Percentiles rank a stretch among this genome's conserved stretches.
Conservation (phyloP, 1,140 invertebrate genomes). For the Scaptomyza pallida region DNA sequence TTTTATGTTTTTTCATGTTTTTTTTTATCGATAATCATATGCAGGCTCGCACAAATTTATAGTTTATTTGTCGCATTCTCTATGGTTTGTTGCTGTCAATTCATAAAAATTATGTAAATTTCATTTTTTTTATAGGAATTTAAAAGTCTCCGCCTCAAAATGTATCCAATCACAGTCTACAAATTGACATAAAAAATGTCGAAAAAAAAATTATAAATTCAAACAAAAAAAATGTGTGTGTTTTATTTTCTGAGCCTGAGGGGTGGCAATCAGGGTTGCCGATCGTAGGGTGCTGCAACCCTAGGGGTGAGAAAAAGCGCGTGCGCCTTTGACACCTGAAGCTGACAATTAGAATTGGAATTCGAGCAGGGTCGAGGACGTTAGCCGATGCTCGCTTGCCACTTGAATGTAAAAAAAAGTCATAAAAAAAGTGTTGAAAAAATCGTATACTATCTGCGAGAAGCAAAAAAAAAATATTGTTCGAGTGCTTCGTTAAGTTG, state of each 20-base stretch:
- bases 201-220: conserved; percentile 66
- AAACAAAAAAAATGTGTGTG: conserved; percentile 46
- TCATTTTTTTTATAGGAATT: conserved; percentile 44
- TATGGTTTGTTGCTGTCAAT: conserved; percentile 78
- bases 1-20: not conserved
- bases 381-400: conserved; percentile 29
- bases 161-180: conserved; percentile 33
- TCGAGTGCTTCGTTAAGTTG: conserved; percentile 61
- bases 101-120: conserved; percentile 74
- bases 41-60: conserved; percentile 60
- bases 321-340: conserved; percentile 77
- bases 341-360: conserved; percentile 67
- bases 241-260: conserved; percentile 20
- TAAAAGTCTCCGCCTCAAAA: conserved; percentile 22
- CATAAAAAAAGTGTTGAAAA: conserved; percentile 58
- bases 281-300: conserved; percentile 14
- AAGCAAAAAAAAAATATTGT: conserved; percentile 58
- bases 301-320: conserved; percentile 52
- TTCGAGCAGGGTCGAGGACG: conserved; percentile 9
- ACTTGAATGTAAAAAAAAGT: conserved; percentile 79
- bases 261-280: conserved; percentile 18
- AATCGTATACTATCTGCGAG: conserved; percentile 32
- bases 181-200: conserved; percentile 52
- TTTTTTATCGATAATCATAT: conserved; percentile 41
- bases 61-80: conserved; percentile 72